Conservation (phyloP, 2,888 invertebrate genomes). For the Lasioglossum malachurum region DNA sequence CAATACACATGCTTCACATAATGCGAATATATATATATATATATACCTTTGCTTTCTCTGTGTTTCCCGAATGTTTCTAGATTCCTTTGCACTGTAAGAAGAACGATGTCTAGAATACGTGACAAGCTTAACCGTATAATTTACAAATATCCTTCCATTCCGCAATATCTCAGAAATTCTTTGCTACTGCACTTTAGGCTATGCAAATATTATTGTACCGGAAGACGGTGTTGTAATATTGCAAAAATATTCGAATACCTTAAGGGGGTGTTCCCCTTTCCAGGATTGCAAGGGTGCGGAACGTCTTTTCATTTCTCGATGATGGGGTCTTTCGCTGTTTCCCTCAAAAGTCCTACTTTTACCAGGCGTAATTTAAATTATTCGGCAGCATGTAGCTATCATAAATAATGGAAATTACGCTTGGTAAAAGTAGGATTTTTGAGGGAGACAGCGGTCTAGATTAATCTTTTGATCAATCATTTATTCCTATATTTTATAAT, state of each 20-base stretch:
- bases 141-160: constrained; percentile 54
- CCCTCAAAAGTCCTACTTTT: too few species aligned
- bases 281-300: too few species aligned
- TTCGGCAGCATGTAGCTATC: too few species aligned
- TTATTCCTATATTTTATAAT: too few species aligned
- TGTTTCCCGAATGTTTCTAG: constrained; percentile 46
- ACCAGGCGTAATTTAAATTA: too few species aligned
- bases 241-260: constrained; percentile 78
- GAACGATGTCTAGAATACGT: constrained; percentile 49
- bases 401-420: too few species aligned
- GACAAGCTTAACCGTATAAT: constrained; percentile 65
- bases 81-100: constrained; percentile 55
- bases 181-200: constrained; percentile 71
- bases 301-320: too few species aligned
- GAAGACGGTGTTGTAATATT: constrained; percentile 82
- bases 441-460: too few species aligned
- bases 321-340: too few species aligned
- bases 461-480: too few species aligned
- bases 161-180: constrained; percentile 49
- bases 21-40: constrained; percentile 72
- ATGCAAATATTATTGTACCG: constrained; percentile 78
- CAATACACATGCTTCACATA: constrained; percentile 70
- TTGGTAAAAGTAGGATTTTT: too few species aligned
- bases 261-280: constrained; percentile 51
- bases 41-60: constrained; percentile 57